Percentiles rank a stretch among this genome's conserved stretches.
Evolutionary conservation across 2,888 invertebrate genomes (phyloP).

Genomic region (Fragum fragum): DNA sequence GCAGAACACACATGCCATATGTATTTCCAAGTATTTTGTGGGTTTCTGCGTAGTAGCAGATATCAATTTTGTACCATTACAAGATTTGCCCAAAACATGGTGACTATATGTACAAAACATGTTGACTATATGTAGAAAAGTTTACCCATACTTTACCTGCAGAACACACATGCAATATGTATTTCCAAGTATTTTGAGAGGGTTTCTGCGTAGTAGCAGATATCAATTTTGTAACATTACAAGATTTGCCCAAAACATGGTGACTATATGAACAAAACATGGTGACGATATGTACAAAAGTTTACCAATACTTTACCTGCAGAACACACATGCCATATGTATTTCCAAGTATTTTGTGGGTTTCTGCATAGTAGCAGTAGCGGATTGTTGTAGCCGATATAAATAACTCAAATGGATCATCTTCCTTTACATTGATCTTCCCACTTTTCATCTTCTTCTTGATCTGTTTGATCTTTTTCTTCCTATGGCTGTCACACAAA

Average conservation of each 20-base stretch:
- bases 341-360: slow-evolving; percentile 98
- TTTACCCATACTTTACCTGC: too few relatives aligned
- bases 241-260: too few relatives aligned
- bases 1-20: slow-evolving; percentile 97
- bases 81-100: too few relatives aligned
- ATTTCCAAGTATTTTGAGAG: slow-evolving; percentile 98
- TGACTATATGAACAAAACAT: too few relatives aligned
- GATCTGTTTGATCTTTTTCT: slow-evolving; percentile 95
- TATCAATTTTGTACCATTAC: too few relatives aligned
- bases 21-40: slow-evolving; percentile 99
- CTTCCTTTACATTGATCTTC: slow-evolving; percentile 95
- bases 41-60: slow-evolving; percentile 99
- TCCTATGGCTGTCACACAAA: slow-evolving; percentile 93
- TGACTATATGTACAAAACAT: too few relatives aligned
- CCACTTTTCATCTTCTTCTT: slow-evolving; percentile 94
- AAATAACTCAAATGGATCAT: slow-evolving; percentile 98
- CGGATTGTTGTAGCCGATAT: slow-evolving; percentile 98
- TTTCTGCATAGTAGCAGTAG: slow-evolving; percentile 98
- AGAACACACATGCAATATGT: slow-evolving; percentile 98
- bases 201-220: slow-evolving; percentile 98
- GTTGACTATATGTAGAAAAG: too few relatives aligned
- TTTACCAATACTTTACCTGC: slow-evolving; percentile 89
- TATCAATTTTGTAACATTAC: too few relatives aligned
- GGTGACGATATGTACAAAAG: too few relatives aligned
- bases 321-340: slow-evolving; percentile 98